Conservation (phyloP, 2,113 vertebrate genomes). For the Passer domesticus region DNA sequence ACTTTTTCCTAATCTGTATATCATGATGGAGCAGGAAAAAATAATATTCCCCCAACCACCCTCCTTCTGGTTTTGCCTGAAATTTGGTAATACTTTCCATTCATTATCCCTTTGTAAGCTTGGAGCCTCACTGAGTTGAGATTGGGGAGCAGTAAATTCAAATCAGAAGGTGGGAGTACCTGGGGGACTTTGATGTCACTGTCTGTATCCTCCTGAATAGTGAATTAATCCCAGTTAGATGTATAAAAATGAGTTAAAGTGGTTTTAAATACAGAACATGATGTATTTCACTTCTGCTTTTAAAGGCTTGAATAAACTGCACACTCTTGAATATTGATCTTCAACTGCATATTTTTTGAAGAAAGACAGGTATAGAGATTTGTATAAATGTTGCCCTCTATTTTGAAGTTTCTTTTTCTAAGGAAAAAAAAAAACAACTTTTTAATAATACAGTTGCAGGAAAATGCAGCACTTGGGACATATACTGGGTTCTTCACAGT, state of each 20-base stretch:
- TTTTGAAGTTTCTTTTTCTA: background rate
- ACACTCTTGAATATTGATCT: background rate
- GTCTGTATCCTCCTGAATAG: background rate
- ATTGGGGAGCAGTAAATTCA: background rate
- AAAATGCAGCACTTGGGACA: background rate
- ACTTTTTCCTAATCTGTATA: background rate
- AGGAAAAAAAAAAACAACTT: background rate
- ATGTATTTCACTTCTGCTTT: constrained; percentile 12
- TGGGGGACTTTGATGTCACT: background rate
- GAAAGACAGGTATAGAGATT: background rate
- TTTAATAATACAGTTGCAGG: background rate
- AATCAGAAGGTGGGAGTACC: background rate
- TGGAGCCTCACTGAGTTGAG: background rate
- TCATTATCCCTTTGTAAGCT: background rate
- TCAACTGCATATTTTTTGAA: background rate
- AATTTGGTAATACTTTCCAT: background rate
- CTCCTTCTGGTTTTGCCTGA: background rate
- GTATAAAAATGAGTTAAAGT: background rate
- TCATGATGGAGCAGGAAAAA: background rate
- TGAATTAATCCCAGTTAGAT: background rate
- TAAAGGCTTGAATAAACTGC: background rate
- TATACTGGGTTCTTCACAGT: background rate
- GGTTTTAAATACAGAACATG: background rate
- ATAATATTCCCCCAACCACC: background rate
- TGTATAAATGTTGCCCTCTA: background rate